Evolutionary conservation across 2,113 vertebrate genomes (phyloP).

Genomic region (Phylloscopus trochilus): DNA sequence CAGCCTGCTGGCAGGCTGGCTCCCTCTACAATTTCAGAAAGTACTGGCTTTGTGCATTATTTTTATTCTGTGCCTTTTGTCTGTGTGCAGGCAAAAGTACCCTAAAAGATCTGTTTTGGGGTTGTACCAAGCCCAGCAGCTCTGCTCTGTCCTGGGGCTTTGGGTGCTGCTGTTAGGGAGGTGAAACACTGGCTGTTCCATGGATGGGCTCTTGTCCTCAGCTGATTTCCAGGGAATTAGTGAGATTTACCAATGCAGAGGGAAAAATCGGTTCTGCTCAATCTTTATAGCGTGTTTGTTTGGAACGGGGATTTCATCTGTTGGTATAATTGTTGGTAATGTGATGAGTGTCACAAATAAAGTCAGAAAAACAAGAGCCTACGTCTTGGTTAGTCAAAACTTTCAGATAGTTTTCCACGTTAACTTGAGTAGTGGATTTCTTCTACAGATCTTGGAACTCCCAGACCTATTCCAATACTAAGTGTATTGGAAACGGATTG

Average conservation of each 20-base stretch:
- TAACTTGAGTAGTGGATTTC: not conserved
- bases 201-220: not conserved
- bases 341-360: not conserved
- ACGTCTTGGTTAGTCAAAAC: not conserved
- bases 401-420: not conserved
- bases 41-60: not conserved
- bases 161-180: not conserved
- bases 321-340: not conserved
- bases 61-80: not conserved
- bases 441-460: not conserved
- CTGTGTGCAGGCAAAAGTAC: not conserved
- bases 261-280: not conserved
- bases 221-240: not conserved
- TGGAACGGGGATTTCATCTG: not conserved
- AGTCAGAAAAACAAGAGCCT: not conserved
- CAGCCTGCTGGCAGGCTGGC: slow-evolving; percentile 28
- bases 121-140: not conserved
- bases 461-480: slow-evolving; percentile 41
- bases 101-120: rapidly evolving
- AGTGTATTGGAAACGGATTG: slow-evolving; percentile 44
- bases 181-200: not conserved
- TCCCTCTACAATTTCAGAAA: not conserved
- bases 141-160: not conserved
- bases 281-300: not conserved
- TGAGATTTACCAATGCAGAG: not conserved